Evolutionary conservation across 2,113 vertebrate genomes (phyloP).

Genomic region (Oryzias melastigma): DNA sequence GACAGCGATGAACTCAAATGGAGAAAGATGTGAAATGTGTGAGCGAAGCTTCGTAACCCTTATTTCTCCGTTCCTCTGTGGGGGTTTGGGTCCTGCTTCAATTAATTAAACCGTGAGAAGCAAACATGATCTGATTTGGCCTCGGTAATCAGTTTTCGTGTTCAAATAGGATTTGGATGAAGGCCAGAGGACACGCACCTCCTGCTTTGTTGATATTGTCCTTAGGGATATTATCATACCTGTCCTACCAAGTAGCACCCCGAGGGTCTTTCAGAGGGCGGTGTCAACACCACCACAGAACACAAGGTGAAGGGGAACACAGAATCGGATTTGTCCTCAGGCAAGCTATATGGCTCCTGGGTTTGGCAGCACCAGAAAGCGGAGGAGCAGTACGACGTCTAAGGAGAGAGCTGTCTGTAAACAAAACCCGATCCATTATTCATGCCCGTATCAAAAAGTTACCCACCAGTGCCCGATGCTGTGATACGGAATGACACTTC

Average conservation of each 20-base stretch:
- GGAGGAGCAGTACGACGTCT: conserved; percentile 42
- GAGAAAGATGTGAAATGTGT: conserved; percentile 23
- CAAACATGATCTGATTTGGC: conserved; percentile 75
- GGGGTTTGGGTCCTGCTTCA: conserved; percentile 56
- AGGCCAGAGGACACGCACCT: conserved; percentile 47
- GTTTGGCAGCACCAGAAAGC: conserved; percentile 29
- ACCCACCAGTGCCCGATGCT: conserved; percentile 43
- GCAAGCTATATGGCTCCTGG: conserved; percentile 30
- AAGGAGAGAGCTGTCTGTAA: conserved; percentile 38
- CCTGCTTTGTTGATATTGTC: conserved; percentile 45
- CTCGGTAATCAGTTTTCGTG: conserved; percentile 61
- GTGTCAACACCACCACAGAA: conserved; percentile 47
- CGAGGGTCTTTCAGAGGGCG: conserved; percentile 15
- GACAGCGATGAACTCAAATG: conserved; percentile 30
- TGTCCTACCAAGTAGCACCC: conserved; percentile 31
- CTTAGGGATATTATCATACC: conserved; percentile 44
- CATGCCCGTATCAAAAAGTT: conserved; percentile 46
- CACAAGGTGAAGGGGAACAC: conserved; percentile 53
- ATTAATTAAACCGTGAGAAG: conserved; percentile 70
- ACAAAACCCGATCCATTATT: conserved; percentile 64
- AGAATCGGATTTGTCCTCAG: conserved; percentile 38
- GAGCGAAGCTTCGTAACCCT: conserved; percentile 27
- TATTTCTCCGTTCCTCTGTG: conserved; percentile 46
- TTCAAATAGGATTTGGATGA: conserved; percentile 52
- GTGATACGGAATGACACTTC: conserved; percentile 47